These are phyloP conservation scores for Rambutsinella grinnellia DNA, from an alignment of 2,888 invertebrate species.

Conservation along the genomic window DNA sequence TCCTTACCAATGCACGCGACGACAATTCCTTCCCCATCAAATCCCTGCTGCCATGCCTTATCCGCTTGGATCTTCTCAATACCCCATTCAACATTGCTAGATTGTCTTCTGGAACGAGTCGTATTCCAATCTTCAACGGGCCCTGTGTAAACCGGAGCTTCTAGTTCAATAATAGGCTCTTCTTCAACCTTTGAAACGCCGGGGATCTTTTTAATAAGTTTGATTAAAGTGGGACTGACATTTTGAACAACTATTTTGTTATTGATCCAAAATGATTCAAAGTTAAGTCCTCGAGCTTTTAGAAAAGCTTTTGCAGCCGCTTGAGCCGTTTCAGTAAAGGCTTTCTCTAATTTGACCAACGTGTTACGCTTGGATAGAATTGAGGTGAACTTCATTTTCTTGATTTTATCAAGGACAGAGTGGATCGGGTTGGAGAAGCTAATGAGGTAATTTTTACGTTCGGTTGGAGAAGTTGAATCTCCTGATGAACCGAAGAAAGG, in stretches of 20 bases:
- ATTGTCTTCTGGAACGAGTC: too few relatives aligned
- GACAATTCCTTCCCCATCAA: constrained; percentile 19
- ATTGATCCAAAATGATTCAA: constrained; percentile 24
- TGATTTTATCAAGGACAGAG: constrained; percentile 28
- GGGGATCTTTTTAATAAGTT: constrained; percentile 2
- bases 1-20: constrained; percentile 28
- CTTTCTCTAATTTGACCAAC: constrained; percentile 22
- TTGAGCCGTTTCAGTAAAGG: not conserved
- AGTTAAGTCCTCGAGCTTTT: constrained; percentile 1
- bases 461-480: too few relatives aligned
- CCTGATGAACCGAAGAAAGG: too few relatives aligned
- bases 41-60: constrained; percentile 17
- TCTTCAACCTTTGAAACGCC: constrained; percentile 14
- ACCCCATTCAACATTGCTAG: constrained; percentile 2
- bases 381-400: constrained; percentile 11
- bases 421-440: too few relatives aligned
- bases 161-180: constrained; percentile 10
- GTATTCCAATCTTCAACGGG: too few relatives aligned
- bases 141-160: too few relatives aligned
- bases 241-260: constrained; percentile 20
- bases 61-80: constrained; percentile 7
- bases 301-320: constrained; percentile 8
- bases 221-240: not conserved
- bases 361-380: not conserved
- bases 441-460: too few relatives aligned